Percentiles rank a stretch among this genome's conserved stretches.
Evolutionary conservation across 1,140 invertebrate genomes (phyloP).

Genomic region (Trinorchestia longiramus): DNA sequence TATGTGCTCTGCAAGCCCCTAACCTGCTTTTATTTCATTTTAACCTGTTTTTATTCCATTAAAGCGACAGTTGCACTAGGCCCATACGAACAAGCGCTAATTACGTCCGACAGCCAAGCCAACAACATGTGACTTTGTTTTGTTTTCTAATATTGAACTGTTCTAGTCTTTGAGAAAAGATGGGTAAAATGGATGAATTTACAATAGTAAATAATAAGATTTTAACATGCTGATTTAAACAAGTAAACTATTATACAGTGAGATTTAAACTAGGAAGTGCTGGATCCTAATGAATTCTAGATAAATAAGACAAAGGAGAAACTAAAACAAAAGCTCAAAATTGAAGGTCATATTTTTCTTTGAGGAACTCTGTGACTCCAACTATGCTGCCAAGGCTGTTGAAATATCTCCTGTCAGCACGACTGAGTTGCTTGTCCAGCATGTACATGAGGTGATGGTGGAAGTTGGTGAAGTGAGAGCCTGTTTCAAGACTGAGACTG

Average conservation of each 20-base stretch:
- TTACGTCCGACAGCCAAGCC: too few species aligned
- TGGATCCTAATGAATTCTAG: neutral
- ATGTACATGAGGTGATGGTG: conserved; percentile 96
- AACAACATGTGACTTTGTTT: too few species aligned
- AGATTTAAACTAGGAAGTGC: neutral
- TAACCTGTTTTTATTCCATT: too few species aligned
- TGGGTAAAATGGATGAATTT: neutral
- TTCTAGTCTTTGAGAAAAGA: neutral
- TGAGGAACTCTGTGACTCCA: conserved; percentile 80
- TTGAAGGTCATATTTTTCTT: conserved; percentile 62
- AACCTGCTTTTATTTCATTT: too few species aligned
- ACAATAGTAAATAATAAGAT: neutral
- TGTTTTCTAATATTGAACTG: too few species aligned
- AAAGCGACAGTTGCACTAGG: too few species aligned
- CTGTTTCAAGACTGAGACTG: conserved; percentile 76
- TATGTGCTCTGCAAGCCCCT: too few species aligned
- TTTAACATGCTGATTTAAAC: neutral
- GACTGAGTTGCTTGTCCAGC: conserved; percentile 84
- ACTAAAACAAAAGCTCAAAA: conserved; percentile 56
- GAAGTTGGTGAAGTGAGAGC: conserved; percentile 82
- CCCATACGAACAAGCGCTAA: too few species aligned
- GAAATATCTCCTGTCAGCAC: conserved; percentile 80
- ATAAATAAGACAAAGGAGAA: neutral
- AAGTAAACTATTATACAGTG: neutral
- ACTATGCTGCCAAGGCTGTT: conserved; percentile 81